Evolutionary conservation across 2,113 vertebrate genomes (phyloP), one percentile per base, ranked within the genome.

Genomic region (Petrocephalus microphthalmus): DNA sequence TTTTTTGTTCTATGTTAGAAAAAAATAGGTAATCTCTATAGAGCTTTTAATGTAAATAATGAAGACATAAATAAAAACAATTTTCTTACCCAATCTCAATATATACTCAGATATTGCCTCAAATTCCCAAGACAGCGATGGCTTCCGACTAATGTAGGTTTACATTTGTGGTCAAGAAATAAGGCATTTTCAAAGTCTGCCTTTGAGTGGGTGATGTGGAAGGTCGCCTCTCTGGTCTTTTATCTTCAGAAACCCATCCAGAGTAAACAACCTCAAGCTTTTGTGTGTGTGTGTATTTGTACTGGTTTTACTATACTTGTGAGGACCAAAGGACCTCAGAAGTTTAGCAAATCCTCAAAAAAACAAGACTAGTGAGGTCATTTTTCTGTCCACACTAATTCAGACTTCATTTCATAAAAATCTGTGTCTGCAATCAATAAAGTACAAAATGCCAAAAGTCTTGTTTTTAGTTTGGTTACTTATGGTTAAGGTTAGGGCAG

Each of bases 251-350:
- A 67, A 88, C 56, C 47, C 29, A 86, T 89, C 88, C 88, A 89
- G 90, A 87, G 88, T 74, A 91, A 91, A 89, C 89, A 89, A 84
- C 85, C 85, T 52, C 53, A 89, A 81, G n/a, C 37, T 67, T 90
- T 84, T 85, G 86, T 56, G 67, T 82, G 88, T 87, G 89, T 87
- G 88, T 47, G 47, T 49, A 0, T 49, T 5, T 49, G 47, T 49
- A 7, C 42, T 42, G 42, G 42, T 42, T 42, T 42, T 42, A 42
- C 3, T 42, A 42, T 42, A 42, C 42, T 42, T 42, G 42, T 42
- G 42, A 42, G 42, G 42, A 42, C 42, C 42, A 42, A 42, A 42
- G 42, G 42, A 42, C 42, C 42, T 42, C 3, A 42, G 1, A 42
- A 42, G 42, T 42, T 2, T 42, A 42, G 42, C 42, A 42, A 42